Percentiles rank a stretch among this genome's conserved stretches.
Evolutionary conservation across 37 sponge, comb jelly and placozoan genomes (phyloP).

Genomic region (Hexactinellida sp.): DNA sequence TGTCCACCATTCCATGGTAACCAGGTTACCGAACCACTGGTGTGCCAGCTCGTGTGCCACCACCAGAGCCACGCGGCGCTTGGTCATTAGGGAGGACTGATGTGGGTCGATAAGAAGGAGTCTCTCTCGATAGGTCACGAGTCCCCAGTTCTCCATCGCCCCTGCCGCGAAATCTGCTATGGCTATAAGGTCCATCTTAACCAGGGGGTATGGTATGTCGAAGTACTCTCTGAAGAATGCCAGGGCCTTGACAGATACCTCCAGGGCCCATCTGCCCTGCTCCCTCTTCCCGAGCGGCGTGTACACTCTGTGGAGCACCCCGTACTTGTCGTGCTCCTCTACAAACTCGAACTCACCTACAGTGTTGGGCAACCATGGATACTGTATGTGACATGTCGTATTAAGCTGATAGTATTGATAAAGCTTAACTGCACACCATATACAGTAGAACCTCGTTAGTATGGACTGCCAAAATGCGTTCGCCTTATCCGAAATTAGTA

Average conservation of each 20-base stretch:
- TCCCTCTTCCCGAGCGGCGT: constrained; percentile 81
- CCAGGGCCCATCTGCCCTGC: constrained; percentile 68
- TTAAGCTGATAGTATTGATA: no score
- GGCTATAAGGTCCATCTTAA: constrained; percentile 87
- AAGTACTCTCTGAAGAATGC: constrained; percentile 88
- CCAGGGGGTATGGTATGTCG: constrained; percentile 64
- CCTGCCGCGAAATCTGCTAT: constrained; percentile 83
- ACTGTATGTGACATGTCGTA: no score
- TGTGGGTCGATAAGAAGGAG: constrained; percentile 67
- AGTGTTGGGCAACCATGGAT: no score
- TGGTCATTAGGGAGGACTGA: constrained; percentile 46
- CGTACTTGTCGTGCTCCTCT: constrained; percentile 52
- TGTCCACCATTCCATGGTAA: constrained; percentile 99
- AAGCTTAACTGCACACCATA: no score
- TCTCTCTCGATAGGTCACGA: constrained; percentile 72
- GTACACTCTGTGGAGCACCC: constrained; percentile 73
- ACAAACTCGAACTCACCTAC: constrained; percentile 72
- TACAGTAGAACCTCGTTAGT: no score
- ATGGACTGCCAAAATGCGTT: no score
- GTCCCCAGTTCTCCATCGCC: constrained; percentile 56
- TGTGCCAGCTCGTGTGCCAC: constrained; percentile 67
- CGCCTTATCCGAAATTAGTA: not conserved
- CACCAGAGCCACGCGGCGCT: constrained; percentile 80
- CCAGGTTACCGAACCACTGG: constrained; percentile 58
- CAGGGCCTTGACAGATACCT: constrained; percentile 78